phyloP scores from a whole-genome alignment of 1,140 invertebrate genomes.

The Ceratoteleas bidentatus region DNA sequence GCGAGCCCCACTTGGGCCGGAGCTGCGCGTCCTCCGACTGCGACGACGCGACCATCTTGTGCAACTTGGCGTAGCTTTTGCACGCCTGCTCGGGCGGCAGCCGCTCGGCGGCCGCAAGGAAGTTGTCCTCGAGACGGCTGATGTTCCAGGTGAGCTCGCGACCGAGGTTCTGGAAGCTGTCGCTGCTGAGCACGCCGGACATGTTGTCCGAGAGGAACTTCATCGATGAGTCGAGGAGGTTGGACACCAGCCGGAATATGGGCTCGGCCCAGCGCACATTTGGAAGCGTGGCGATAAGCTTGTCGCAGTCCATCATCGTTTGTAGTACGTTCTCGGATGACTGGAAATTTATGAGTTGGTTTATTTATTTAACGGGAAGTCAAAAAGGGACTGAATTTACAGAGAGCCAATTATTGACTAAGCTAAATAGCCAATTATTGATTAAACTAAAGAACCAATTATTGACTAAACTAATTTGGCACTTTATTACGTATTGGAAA shows the following conservation, averaged over 20 bases:
- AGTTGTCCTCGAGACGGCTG: constrained; percentile 85
- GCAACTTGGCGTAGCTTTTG: constrained; percentile 83
- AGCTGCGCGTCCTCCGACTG: constrained; percentile 71
- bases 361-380: too few relatives aligned
- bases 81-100: constrained; percentile 88
- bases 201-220: constrained; percentile 86
- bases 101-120: constrained; percentile 84
- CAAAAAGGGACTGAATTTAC: too few relatives aligned
- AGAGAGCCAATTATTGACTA: too few relatives aligned
- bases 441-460: neutral
- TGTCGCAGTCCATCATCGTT: constrained; percentile 86
- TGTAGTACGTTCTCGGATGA: constrained; percentile 85
- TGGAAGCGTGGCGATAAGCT: constrained; percentile 85
- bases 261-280: constrained; percentile 88
- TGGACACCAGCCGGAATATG: constrained; percentile 85
- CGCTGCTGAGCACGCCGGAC: constrained; percentile 83
- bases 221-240: constrained; percentile 85
- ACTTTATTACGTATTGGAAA: too few relatives aligned
- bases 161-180: constrained; percentile 85
- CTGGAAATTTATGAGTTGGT: constrained; percentile 77
- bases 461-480: too few relatives aligned
- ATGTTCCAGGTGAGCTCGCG: constrained; percentile 86
- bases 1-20: constrained; percentile 76
- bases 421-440: too few relatives aligned
- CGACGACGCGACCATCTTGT: constrained; percentile 75